phyloP scores from a whole-genome alignment of 2,797 vertebrate species.

The Sciaenops ocellatus region DNA sequence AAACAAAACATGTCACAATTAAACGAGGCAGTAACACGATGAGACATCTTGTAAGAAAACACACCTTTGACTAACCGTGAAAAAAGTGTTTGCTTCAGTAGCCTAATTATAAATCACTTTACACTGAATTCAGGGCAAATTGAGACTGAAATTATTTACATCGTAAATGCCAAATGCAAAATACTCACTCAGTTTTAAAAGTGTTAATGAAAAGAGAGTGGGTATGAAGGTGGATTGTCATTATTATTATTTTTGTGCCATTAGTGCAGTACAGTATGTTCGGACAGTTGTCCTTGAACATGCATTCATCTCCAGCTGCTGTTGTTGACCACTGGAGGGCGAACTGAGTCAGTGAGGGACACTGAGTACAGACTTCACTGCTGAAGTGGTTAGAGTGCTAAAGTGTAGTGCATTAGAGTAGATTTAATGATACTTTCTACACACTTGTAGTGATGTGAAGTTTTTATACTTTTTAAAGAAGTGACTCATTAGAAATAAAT shows the following conservation, averaged over 20 bases:
- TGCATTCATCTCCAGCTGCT: slow-evolving; percentile 7
- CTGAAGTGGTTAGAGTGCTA: neutral
- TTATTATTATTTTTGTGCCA: too few relatives aligned
- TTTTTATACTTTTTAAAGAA: neutral
- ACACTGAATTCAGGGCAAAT: neutral
- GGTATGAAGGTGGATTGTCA: neutral
- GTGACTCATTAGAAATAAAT: neutral
- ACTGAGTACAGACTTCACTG: neutral
- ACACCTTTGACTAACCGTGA: neutral
- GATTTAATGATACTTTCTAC: neutral
- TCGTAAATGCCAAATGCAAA: neutral
- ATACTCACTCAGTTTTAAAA: neutral
- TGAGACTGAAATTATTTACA: neutral
- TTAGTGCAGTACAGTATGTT: neutral
- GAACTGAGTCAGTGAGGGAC: slow-evolving; percentile 38
- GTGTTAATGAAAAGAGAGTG: neutral
- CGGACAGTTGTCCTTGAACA: slow-evolving; percentile 5
- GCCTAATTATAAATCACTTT: neutral
- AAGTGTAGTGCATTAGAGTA: neutral
- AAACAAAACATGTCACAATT: neutral
- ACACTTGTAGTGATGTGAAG: neutral
- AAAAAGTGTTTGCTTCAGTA: neutral
- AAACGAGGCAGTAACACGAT: neutral
- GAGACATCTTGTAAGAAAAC: neutral
- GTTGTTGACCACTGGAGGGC: slow-evolving; percentile 65